Base-by-base conservation (phyloP, 2,113 vertebrate genomes). In the Xiphorhynchus elegans region DNA sequence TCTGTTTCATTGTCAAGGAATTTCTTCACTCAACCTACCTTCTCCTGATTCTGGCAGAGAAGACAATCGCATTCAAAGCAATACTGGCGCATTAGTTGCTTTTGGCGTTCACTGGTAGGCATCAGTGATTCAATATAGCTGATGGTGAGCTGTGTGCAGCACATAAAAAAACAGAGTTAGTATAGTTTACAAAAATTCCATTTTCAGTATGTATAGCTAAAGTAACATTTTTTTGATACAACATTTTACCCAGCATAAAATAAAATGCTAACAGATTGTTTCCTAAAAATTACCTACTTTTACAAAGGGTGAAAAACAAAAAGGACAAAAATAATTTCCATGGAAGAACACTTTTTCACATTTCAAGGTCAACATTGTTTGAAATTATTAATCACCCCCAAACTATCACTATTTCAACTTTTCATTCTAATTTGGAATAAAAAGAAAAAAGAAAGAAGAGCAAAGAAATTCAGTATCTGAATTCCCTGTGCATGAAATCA, bases 121-220 rank as follows among this genome's bases (percentile, higher is more conserved):
- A 98, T 95, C 95, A 98, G 91, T n/a, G 98, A 95, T 78, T 99
- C 99, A 90, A 98, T 97, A 49, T 99, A 99, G 96, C 98, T 99
- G 97, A 99, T 98, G 69, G 98, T 99, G 87, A 99, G 98, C 99
- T 99, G 94, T 4, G 39, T 7, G 26, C 26, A 86, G 42, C 12
- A 70, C 84, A 84, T 75, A 64, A 17, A 37, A 82, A 78, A 84
- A 2, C 24, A 52, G 44, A 69, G 23, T 82, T 62, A 4, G 42
- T 21, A 69, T 24, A 42, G 76, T 73, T 91, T 23, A 67, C 20
- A 77, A 81, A 88, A 63, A 29, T 13, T 60, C 11, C 9, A 24
- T 44, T 42, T n/a, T 79, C 0, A 1, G 20, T 23, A 63, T 26
- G 1, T 23, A 25, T 23, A 67, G 29, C 13, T 75, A 67, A 42